Evolutionary conservation across 2,113 vertebrate species (phyloP).

Genomic region (Struthidea cinerea): DNA sequence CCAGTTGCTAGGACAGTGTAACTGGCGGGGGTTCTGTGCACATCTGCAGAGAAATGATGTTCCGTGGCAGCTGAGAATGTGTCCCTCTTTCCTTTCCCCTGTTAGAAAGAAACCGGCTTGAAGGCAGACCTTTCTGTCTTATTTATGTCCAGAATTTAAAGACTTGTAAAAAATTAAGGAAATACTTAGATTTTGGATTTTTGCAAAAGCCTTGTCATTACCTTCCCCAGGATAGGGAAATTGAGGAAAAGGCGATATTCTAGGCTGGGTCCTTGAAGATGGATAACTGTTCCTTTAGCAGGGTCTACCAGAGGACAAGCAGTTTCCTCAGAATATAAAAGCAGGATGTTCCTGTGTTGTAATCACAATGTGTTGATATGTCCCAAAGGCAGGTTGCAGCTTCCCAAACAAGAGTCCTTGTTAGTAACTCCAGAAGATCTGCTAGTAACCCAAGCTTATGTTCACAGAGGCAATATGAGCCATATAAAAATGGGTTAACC

Average conservation of each 20-base stretch:
- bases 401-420: not conserved
- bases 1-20: not conserved
- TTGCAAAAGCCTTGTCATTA: not conserved
- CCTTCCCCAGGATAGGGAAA: not conserved
- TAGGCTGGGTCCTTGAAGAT: not conserved
- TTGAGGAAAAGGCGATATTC: not conserved
- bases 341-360: not conserved
- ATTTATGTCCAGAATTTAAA: not conserved
- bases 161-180: not conserved
- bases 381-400: not conserved
- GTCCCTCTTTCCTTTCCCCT: not conserved
- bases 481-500: not conserved
- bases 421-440: not conserved
- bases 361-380: not conserved
- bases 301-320: not conserved
- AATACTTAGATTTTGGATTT: not conserved
- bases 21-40: not conserved
- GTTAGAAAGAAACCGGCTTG: not conserved
- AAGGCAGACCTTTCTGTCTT: not conserved
- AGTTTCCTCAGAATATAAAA: not conserved
- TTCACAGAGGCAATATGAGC: not conserved
- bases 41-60: not conserved
- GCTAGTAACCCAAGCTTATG: not conserved
- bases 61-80: not conserved
- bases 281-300: not conserved